A percentile compares a stretch with the other conserved stretches of the same genome.
Conservation (phyloP, 2,113 vertebrate species). For the Nycticryphes semicollaris region DNA sequence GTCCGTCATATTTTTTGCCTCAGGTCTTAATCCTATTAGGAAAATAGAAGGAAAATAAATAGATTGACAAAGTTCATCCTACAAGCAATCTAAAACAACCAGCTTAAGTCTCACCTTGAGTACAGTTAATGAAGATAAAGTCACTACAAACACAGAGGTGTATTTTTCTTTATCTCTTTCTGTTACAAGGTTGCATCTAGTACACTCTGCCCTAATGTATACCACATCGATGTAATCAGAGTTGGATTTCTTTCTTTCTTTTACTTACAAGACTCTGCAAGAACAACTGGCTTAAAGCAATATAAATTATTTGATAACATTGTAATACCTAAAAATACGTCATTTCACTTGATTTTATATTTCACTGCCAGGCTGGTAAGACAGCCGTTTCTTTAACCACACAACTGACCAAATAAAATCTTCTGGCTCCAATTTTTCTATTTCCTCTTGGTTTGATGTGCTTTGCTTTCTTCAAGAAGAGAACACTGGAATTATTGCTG, state of each 20-base stretch:
- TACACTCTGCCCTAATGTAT: not conserved
- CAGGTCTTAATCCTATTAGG: not conserved
- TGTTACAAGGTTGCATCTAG: not conserved
- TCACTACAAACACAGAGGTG: not conserved
- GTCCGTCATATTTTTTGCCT: not conserved
- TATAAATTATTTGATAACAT: not conserved
- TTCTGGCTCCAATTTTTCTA: not conserved
- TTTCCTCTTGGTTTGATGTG: not conserved
- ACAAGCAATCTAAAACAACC: not conserved
- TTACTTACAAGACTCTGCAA: not conserved
- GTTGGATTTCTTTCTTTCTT: not conserved
- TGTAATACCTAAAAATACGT: not conserved
- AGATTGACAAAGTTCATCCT: not conserved
- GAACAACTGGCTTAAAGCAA: not conserved
- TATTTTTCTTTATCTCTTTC: not conserved
- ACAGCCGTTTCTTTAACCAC: not conserved
- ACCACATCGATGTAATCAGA: not conserved
- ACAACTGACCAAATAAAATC: not conserved
- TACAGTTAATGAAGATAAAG: not conserved
- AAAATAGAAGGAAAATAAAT: not conserved
- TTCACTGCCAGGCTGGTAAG: not conserved
- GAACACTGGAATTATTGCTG: not conserved
- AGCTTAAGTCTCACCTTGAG: not conserved
- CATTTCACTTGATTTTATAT: not conserved
- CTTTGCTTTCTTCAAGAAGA: not conserved